Percentiles rank a stretch among this genome's conserved stretches.
Evolutionary conservation across 1,140 invertebrate species (phyloP).

Genomic region (Eufriesea mexicana): DNA sequence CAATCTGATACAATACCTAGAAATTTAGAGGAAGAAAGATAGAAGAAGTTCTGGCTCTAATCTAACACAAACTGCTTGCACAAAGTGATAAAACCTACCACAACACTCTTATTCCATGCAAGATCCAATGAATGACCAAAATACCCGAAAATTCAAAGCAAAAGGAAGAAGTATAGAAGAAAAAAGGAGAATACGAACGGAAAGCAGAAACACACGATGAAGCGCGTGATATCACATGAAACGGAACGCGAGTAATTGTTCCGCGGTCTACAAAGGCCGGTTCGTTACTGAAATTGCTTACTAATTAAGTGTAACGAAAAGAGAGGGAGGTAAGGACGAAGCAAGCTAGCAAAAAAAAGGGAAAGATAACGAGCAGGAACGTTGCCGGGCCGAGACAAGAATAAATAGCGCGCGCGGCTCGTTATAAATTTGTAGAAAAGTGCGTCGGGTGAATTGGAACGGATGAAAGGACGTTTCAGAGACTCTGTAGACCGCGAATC

Average conservation of each 20-base stretch:
- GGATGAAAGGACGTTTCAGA: constrained; percentile 43
- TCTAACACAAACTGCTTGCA: too few relatives aligned
- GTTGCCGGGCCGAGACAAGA: constrained; percentile 8
- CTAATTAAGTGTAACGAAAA: constrained; percentile 50
- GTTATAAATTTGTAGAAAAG: constrained; percentile 35
- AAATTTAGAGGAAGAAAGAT: too few relatives aligned
- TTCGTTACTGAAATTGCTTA: constrained; percentile 47
- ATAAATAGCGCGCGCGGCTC: constrained; percentile 33
- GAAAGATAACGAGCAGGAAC: constrained; percentile 32
- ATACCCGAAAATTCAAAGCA: not conserved
- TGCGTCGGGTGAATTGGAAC: constrained; percentile 26
- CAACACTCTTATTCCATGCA: not conserved
- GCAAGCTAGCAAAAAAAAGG: not conserved
- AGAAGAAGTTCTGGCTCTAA: too few relatives aligned
- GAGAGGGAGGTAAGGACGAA: not conserved
- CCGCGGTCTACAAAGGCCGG: constrained; percentile 6
- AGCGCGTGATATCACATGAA: constrained; percentile 1
- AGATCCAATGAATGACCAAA: not conserved
- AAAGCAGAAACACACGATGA: not conserved
- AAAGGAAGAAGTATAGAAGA: not conserved
- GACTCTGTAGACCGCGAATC: constrained; percentile 21
- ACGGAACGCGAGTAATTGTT: constrained; percentile 7
- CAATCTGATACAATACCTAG: too few relatives aligned
- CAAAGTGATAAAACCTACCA: too few relatives aligned
- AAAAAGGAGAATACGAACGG: not conserved